Evolutionary conservation across 2,888 invertebrate genomes (phyloP), one percentile per base, ranked within the genome.

Genomic region (Trachelus tabidus): DNA sequence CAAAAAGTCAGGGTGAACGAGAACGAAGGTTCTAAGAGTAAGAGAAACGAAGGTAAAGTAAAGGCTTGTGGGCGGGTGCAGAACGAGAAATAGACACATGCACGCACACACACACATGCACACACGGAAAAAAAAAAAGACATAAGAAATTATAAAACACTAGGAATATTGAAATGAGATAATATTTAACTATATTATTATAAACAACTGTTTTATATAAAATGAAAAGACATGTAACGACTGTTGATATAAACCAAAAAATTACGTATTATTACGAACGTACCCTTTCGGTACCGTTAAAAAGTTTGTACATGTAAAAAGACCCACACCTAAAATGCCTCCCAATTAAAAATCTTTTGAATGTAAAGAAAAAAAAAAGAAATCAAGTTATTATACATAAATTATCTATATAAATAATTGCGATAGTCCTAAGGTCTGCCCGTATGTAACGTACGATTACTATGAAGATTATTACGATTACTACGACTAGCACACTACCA

Each of bases 301-400:
- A 83, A 81, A 82, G 83, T 86, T 85, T 86, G 81, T 85, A 86
- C 85, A 83, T 85, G 85, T 86, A 84, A 85, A 84, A 85, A 87
- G 79, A 85, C 82, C 83, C 83, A 84, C 83, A 85, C 86, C 85
- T 86, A 85, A 87, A 85, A 85, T 85, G 83, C 85, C 84, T 85
- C 86, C 83, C 82, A 79, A 71, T 34, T 71, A 31, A 71, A 31
- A 31, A 56, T 15, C 56, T 56, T 56, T 56, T 56, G 56, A 56
- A 31, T 71, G 33, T 71, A 34, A 71, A 33, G 11, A 15, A 30
- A 31, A 3, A 30, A 71, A 30, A 15, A 12, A 69, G n/a, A 33
- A 33, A 30, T 71, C 71, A n/a, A 71, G 31, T 71, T 23, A 34
- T 56, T 31, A 31, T 71, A 31, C 12, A 34, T 71, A 71, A 71